Base-by-base conservation (phyloP, 2,113 vertebrate genomes). In the Equus przewalskii region DNA sequence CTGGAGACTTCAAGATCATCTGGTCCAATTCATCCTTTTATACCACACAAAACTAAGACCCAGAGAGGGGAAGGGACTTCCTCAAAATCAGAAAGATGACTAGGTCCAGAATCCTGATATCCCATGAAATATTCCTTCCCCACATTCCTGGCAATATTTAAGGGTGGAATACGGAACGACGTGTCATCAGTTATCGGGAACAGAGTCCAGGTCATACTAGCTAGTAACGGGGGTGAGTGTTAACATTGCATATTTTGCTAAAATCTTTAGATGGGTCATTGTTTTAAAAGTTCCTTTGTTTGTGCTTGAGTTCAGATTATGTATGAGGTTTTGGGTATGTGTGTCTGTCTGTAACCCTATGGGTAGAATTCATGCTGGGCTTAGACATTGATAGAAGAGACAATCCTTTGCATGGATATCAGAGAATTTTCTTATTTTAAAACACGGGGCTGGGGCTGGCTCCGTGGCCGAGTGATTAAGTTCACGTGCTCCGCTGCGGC, bases 151-250 rank as follows among this genome's bases (percentile, higher is more conserved):
- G 18, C 2, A 19, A 14, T 16, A 9, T 89, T 58, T 49, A 54
- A 22, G 4, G 4, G 5, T 6, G 21, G n/a, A 16, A 72, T 22
- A 15, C 1, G 18, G 7, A 16, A 16, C 0, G 30, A 18, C 1
- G 0, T 7, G 28, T 2, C 41, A 10, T n/a, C 51, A 36, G 51
- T 28, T 11, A 51, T 5, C 24, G 3, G 24, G 30, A 41, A 79
- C 1, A 2, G n/a, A 72, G 14, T 72, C 54, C 15, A n/a, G n/a
- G 33, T 33, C 83, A 30, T 6, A 21, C 49, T 70, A 11, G 51
- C 36, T 85, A 19, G 7, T 60, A 3, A 86, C 6, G 33, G 21
- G 41, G 30, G 9, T 78, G 7, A 70, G 1, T 14, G n/a, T 36
- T 67, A 49, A 36, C 44, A 22, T 12, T 46, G 7, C 22, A 21